These are phyloP conservation scores for Synchiropus splendidus DNA, from an alignment of 2,113 vertebrate genomes.

Conservation along the genomic window DNA sequence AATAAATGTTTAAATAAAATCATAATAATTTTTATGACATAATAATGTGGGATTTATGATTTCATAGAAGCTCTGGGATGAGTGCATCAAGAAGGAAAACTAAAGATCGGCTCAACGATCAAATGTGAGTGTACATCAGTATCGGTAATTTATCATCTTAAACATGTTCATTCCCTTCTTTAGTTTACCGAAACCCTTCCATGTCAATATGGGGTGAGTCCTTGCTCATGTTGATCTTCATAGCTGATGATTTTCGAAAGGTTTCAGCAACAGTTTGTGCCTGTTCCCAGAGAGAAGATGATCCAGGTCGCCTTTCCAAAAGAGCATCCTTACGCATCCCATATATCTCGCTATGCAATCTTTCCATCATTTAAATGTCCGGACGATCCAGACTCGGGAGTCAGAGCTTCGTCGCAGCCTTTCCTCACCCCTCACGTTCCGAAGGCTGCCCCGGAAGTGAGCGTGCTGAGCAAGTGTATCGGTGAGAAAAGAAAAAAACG, in stretches of 20 bases:
- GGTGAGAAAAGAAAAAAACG: conserved; percentile 33
- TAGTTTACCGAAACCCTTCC: conserved; percentile 68
- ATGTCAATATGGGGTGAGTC: too few species aligned
- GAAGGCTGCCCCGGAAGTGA: conserved; percentile 39
- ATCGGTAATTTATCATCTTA: not conserved
- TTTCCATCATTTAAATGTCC: conserved; percentile 65
- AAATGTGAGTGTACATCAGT: conserved; percentile 51
- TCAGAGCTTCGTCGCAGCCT: conserved; percentile 29
- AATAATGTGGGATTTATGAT: too few species aligned
- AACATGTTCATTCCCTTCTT: conserved; percentile 18
- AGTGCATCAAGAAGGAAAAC: conserved; percentile 69
- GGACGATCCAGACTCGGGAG: conserved; percentile 39
- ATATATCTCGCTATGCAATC: conserved; percentile 62
- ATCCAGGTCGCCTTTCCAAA: conserved; percentile 41
- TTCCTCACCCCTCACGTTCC: conserved; percentile 52
- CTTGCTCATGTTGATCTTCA: too few species aligned
- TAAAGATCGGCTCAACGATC: conserved; percentile 59
- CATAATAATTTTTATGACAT: too few species aligned
- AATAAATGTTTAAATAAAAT: too few species aligned
- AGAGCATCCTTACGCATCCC: conserved; percentile 70
- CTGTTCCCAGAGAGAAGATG: conserved; percentile 56
- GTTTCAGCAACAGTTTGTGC: not conserved
- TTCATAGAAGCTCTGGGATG: too few species aligned
- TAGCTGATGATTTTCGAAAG: too few species aligned
- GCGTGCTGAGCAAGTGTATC: conserved; percentile 61